Conservation (phyloP, 2,113 vertebrate genomes). For the Tachuris rubrigastra region DNA sequence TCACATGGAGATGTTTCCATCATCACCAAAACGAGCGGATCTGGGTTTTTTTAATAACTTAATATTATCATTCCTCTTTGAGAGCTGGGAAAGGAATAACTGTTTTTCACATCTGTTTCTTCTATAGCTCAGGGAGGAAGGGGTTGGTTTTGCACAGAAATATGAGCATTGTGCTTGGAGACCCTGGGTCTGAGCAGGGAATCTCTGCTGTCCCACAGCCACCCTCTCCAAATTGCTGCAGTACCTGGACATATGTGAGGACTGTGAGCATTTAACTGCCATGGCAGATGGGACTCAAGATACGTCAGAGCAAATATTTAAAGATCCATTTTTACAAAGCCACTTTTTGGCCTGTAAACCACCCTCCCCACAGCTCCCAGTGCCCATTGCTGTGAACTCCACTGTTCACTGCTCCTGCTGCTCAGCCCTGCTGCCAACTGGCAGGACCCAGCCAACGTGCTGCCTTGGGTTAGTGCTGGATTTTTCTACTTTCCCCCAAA, state of each 20-base stretch:
- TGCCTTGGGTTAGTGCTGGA: not conserved
- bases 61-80: not conserved
- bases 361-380: not conserved
- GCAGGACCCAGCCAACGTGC: not conserved
- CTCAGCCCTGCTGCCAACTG: rapidly evolving
- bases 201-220: rapidly evolving
- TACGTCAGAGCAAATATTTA: slow-evolving; percentile 56
- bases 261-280: not conserved
- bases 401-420: not conserved
- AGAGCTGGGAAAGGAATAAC: not conserved
- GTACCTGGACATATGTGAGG: rapidly evolving
- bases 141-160: not conserved
- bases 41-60: not conserved
- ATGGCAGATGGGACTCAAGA: slow-evolving; percentile 1
- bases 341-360: slow-evolving; percentile 19
- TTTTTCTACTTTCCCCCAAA: not conserved
- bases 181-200: not conserved
- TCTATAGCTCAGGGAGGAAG: not conserved
- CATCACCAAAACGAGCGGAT: not conserved
- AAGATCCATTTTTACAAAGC: slow-evolving; percentile 41
- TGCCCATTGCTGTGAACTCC: not conserved
- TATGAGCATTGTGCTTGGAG: rapidly evolving
- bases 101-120: not conserved
- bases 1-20: not conserved
- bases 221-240: not conserved